Conservation (phyloP, 2,888 invertebrate species). For the Eudemis profundana region DNA sequence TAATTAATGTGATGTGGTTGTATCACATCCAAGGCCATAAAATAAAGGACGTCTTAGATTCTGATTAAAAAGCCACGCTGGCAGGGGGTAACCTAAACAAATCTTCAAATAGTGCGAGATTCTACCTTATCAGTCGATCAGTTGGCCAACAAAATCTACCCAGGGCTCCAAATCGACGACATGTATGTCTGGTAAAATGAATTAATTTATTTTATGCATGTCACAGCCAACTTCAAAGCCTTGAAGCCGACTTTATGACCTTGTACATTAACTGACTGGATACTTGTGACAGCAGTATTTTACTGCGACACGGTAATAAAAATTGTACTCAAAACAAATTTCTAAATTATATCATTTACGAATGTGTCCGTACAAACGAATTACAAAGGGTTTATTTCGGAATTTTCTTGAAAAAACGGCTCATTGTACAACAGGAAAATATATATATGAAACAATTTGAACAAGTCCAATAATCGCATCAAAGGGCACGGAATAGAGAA, state of each 20-base stretch:
- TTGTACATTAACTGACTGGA: slow-evolving; percentile 17
- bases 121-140: neutral
- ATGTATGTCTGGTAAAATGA: slow-evolving; percentile 15
- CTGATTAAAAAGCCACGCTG: neutral
- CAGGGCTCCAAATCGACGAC: neutral
- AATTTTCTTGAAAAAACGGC: neutral
- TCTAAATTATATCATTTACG: neutral
- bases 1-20: too few relatives aligned
- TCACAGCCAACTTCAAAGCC: slow-evolving; percentile 21
- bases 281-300: slow-evolving; percentile 19
- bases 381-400: neutral
- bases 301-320: slow-evolving; percentile 18
- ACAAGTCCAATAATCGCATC: slow-evolving; percentile 12
- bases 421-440: neutral
- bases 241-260: slow-evolving; percentile 27
- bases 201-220: slow-evolving; percentile 21
- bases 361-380: neutral
- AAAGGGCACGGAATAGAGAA: slow-evolving; percentile 17
- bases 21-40: neutral
- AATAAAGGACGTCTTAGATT: neutral
- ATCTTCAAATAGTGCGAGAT: neutral
- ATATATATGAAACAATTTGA: neutral
- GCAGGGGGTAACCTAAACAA: neutral
- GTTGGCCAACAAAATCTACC: neutral
- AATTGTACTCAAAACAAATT: slow-evolving; percentile 1